These are phyloP conservation scores for Aphodius sticticus DNA, from an alignment of 2,888 invertebrate species.

Conservation along the genomic window DNA sequence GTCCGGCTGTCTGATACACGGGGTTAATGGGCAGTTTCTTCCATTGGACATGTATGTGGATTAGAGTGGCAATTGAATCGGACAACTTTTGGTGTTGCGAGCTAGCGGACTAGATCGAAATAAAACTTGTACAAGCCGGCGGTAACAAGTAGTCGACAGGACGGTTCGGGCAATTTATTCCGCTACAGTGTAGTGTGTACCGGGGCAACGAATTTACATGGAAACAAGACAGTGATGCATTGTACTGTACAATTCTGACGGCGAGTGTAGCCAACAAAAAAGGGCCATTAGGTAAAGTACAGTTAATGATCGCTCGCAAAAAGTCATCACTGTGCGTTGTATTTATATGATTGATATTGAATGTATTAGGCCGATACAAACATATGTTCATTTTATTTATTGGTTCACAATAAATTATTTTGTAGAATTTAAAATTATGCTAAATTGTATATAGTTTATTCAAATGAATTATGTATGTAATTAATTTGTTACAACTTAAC, in stretches of 20 bases:
- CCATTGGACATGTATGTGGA: neutral
- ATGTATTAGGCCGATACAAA: too few relatives aligned
- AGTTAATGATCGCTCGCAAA: neutral
- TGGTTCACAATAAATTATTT: too few relatives aligned
- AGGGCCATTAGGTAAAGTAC: neutral
- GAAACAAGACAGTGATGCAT: conserved; percentile 4
- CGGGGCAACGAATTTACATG: neutral
- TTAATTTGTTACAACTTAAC: too few relatives aligned
- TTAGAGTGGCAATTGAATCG: neutral
- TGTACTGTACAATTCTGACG: neutral
- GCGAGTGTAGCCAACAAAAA: neutral
- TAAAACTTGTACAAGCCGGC: neutral
- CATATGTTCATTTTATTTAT: too few relatives aligned
- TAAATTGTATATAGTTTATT: too few relatives aligned
- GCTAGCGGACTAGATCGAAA: neutral
- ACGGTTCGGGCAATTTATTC: neutral
- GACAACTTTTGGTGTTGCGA: neutral
- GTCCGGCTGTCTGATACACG: neutral
- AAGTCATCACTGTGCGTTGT: neutral
- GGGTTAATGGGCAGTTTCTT: neutral
- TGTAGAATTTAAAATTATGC: too few relatives aligned
- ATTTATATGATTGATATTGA: too few relatives aligned
- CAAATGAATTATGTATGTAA: too few relatives aligned
- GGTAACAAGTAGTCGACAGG: neutral
- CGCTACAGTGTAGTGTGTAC: neutral